Percentiles rank a stretch among this genome's conserved stretches.
These are phyloP conservation scores for Ips nitidus DNA, from an alignment of 1,140 invertebrate genomes.

Conservation along the genomic window DNA sequence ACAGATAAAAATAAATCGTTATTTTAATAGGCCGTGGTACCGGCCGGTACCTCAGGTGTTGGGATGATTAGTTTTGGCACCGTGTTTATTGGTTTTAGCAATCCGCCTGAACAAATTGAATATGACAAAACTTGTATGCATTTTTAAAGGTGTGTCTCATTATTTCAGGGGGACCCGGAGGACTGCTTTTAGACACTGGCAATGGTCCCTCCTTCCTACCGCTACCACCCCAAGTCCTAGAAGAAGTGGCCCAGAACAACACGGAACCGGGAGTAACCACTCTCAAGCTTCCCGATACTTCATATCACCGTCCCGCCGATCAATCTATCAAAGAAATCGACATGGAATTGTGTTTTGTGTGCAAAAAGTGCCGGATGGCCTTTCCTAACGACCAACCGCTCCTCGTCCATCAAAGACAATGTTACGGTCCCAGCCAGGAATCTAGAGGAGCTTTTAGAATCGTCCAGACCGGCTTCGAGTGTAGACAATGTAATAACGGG, in stretches of 20 bases:
- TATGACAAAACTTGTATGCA: neutral
- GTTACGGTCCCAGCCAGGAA: slow-evolving; percentile 66
- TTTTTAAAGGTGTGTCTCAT: slow-evolving; percentile 19
- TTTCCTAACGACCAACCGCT: slow-evolving; percentile 75
- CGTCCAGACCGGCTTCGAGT: slow-evolving; percentile 70
- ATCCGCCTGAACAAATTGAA: too few species aligned
- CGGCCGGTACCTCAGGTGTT: slow-evolving; percentile 22
- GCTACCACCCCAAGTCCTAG: slow-evolving; percentile 63
- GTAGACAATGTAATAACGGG: slow-evolving; percentile 63
- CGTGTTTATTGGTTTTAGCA: slow-evolving; percentile 28
- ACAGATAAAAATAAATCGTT: slow-evolving; percentile 38
- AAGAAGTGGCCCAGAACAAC: slow-evolving; percentile 67
- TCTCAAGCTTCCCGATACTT: slow-evolving; percentile 59
- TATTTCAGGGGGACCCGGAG: slow-evolving; percentile 53
- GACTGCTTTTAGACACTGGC: slow-evolving; percentile 55
- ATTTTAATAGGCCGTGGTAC: slow-evolving; percentile 33
- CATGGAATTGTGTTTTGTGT: slow-evolving; percentile 79
- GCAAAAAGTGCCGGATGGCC: slow-evolving; percentile 82
- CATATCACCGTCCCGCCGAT: slow-evolving; percentile 48
- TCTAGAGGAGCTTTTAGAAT: slow-evolving; percentile 65
- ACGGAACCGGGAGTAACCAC: slow-evolving; percentile 67
- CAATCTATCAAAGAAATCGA: slow-evolving; percentile 62
- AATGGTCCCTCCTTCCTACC: slow-evolving; percentile 64
- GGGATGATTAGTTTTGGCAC: slow-evolving; percentile 29
- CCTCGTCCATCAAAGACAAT: slow-evolving; percentile 70